Evolutionary conservation across 37 sponge, comb jelly and placozoan genomes (phyloP).

Genomic region (Eunapius fragilis): DNA sequence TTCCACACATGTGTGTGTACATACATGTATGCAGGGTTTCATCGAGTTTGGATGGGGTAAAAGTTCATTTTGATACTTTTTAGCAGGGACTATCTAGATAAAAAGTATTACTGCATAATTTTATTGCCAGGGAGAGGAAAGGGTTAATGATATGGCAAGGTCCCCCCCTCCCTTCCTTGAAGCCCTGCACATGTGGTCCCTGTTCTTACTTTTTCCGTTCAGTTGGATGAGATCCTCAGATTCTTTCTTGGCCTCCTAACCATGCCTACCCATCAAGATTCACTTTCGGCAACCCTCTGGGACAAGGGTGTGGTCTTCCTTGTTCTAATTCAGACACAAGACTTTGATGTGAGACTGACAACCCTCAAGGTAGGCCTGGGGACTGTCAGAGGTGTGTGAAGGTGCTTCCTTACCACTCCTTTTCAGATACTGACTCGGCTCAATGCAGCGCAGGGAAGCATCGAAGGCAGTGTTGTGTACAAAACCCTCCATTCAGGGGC

Average conservation of each 20-base stretch:
- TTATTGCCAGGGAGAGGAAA: too few species aligned
- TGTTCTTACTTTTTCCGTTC: not conserved
- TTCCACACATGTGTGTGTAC: too few species aligned
- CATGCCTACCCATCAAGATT: not conserved
- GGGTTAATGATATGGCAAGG: too few species aligned
- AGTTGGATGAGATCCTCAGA: conserved; percentile 51
- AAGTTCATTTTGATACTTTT: too few species aligned
- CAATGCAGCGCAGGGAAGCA: not conserved
- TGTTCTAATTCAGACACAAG: conserved; percentile 40
- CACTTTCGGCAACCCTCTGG: conserved; percentile 20
- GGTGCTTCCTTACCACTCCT: not conserved
- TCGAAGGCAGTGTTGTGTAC: not conserved
- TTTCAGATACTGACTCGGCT: not conserved
- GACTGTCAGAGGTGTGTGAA: not conserved
- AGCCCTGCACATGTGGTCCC: not conserved
- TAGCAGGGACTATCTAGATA: too few species aligned
- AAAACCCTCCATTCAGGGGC: not conserved
- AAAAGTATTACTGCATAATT: too few species aligned
- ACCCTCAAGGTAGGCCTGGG: conserved; percentile 44
- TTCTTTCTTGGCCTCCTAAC: not conserved
- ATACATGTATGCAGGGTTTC: too few species aligned
- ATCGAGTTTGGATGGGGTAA: too few species aligned
- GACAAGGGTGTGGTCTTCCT: conserved; percentile 41
- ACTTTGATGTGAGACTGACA: conserved; percentile 50
- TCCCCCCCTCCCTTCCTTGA: too few species aligned